phyloP scores from a whole-genome alignment of 2,888 invertebrate species.

The Charanyca ferruginea region DNA sequence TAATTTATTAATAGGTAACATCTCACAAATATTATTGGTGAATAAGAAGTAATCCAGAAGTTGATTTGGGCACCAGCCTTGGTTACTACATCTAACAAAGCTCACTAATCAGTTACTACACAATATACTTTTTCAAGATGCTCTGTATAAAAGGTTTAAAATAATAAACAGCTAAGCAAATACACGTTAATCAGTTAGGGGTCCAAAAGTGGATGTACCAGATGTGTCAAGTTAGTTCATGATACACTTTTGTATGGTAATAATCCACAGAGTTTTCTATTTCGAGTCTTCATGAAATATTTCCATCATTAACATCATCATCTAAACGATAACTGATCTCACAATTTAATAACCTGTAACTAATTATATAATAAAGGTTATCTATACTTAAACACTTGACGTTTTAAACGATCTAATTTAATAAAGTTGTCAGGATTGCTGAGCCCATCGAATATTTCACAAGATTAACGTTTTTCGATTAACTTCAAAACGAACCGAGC shows the following conservation, averaged over 20 bases:
- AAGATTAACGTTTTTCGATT: slow-evolving; percentile 66
- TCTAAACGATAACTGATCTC: slow-evolving; percentile 12
- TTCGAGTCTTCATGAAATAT: background rate
- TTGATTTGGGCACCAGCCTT: too few relatives aligned
- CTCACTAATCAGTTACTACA: too few relatives aligned
- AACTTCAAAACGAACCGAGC: slow-evolving; percentile 45
- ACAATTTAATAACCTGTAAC: slow-evolving; percentile 51
- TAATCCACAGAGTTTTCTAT: background rate
- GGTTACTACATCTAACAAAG: too few relatives aligned
- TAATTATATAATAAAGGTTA: slow-evolving; percentile 43
- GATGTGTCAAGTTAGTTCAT: background rate
- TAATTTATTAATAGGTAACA: too few relatives aligned
- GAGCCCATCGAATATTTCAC: slow-evolving; percentile 45
- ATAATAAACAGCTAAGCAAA: too few relatives aligned
- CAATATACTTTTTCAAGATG: too few relatives aligned
- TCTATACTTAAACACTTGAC: slow-evolving; percentile 45
- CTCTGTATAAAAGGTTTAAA: too few relatives aligned
- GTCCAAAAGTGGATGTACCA: background rate
- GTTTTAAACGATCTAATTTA: slow-evolving; percentile 57
- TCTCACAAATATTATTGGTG: too few relatives aligned
- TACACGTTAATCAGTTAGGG: background rate
- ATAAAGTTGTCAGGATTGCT: slow-evolving; percentile 40
- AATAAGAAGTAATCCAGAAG: too few relatives aligned
- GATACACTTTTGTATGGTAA: background rate
- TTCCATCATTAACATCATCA: slow-evolving; percentile 6